These are phyloP conservation scores for Lophura nycthemera DNA, from an alignment of 2,113 vertebrate genomes.

Conservation along the genomic window DNA sequence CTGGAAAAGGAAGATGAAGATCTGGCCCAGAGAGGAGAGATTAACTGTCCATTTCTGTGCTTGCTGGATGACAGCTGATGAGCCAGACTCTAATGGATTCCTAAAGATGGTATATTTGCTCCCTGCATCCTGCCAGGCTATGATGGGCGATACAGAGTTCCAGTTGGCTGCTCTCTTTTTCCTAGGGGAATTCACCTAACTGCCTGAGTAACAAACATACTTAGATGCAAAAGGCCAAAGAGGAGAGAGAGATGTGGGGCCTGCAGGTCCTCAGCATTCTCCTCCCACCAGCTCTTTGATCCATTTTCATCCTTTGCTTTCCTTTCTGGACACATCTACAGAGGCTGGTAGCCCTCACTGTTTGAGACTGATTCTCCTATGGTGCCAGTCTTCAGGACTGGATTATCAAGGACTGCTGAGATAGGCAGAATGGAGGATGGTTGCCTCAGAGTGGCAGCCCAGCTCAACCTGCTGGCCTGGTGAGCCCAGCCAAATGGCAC, in stretches of 20 bases:
- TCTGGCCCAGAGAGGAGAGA: not conserved
- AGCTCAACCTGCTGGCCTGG: not conserved
- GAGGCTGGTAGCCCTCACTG: not conserved
- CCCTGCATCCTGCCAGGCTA: not conserved
- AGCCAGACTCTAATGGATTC: not conserved
- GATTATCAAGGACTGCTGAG: not conserved
- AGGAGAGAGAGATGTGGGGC: not conserved
- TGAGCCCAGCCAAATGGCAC: not conserved
- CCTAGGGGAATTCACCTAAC: not conserved
- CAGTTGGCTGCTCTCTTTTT: not conserved
- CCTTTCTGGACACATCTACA: not conserved
- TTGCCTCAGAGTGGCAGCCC: not conserved
- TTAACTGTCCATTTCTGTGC: not conserved
- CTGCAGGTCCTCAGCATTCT: not conserved
- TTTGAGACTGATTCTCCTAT: not conserved
- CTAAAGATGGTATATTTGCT: not conserved
- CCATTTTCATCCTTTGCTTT: not conserved
- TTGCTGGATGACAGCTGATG: not conserved
- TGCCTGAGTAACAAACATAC: not conserved
- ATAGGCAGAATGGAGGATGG: not conserved
- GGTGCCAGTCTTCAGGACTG: not conserved
- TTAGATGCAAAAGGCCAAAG: not conserved
- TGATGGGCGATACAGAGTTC: not conserved
- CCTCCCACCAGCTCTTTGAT: not conserved
- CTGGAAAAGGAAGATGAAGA: not conserved